These are phyloP conservation scores for Coluber constrictor DNA, from an alignment of 2,797 vertebrate species.

Conservation along the genomic window DNA sequence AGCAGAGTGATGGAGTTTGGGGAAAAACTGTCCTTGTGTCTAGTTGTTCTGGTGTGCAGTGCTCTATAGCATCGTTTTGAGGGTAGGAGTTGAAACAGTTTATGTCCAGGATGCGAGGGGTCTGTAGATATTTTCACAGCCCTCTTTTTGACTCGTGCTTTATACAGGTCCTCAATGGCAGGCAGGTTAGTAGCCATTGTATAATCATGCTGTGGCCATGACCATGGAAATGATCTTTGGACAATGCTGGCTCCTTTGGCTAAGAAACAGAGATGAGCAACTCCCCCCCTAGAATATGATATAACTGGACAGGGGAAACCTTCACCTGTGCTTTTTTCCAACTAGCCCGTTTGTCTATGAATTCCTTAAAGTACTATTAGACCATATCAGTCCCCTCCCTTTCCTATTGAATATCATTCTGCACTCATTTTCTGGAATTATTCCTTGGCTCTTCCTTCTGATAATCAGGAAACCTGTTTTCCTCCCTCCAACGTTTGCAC, in stretches of 20 bases:
- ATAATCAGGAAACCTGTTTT: background rate
- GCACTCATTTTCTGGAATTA: background rate
- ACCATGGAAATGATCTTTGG: background rate
- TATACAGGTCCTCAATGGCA: too few species aligned
- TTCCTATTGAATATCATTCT: background rate
- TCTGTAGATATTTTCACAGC: too few species aligned
- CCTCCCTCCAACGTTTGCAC: accelerated
- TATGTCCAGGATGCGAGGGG: too few species aligned
- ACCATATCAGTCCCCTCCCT: background rate
- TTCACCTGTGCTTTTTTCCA: background rate
- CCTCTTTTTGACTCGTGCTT: too few species aligned
- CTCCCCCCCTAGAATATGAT: background rate
- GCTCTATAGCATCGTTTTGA: too few species aligned
- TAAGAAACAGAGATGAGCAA: background rate
- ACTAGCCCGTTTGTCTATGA: background rate
- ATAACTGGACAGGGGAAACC: background rate
- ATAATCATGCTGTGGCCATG: background rate
- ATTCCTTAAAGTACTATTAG: background rate
- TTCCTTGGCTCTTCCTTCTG: background rate
- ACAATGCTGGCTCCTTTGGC: background rate
- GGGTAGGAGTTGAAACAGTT: too few species aligned
- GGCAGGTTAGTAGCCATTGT: background rate
- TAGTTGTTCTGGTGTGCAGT: too few species aligned
- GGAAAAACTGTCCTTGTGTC: too few species aligned
- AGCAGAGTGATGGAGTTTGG: too few species aligned